Percentiles rank a stretch among this genome's conserved stretches.
Evolutionary conservation across 2,113 vertebrate genomes (phyloP).

Genomic region (Fukomys damarensis): DNA sequence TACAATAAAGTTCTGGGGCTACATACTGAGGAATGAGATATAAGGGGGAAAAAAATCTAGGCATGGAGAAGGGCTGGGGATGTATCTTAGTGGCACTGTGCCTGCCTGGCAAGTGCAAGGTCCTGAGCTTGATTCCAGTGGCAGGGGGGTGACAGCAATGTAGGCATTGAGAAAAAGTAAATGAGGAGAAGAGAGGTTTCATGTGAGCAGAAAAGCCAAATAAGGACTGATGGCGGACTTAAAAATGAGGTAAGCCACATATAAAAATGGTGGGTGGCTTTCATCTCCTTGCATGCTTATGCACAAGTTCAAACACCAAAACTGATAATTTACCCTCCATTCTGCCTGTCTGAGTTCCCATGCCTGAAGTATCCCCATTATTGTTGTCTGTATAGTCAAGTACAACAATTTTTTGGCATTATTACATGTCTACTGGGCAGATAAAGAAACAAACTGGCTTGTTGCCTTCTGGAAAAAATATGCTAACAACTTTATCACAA

Average conservation of each 20-base stretch:
- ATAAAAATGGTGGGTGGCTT: not conserved
- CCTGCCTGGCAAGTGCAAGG: too few species aligned
- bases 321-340: not conserved
- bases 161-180: not conserved
- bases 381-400: not conserved
- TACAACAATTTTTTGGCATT: not conserved
- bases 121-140: too few species aligned
- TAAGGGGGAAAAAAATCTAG: not conserved
- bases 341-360: not conserved
- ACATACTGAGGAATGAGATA: not conserved
- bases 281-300: not conserved
- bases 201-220: not conserved
- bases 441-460: not conserved
- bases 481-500: not conserved
- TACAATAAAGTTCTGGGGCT: not conserved
- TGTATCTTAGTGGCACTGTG: too few species aligned
- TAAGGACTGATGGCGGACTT: not conserved
- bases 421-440: not conserved
- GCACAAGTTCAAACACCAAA: not conserved
- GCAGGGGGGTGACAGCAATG: too few species aligned
- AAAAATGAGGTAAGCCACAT: not conserved
- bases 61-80: too few species aligned
- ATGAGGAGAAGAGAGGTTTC: not conserved
- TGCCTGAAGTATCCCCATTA: not conserved
- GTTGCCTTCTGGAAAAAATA: not conserved